These are phyloP conservation scores for Diachasmimorpha longicaudata DNA, from an alignment of 1,140 invertebrate species.

Conservation along the genomic window DNA sequence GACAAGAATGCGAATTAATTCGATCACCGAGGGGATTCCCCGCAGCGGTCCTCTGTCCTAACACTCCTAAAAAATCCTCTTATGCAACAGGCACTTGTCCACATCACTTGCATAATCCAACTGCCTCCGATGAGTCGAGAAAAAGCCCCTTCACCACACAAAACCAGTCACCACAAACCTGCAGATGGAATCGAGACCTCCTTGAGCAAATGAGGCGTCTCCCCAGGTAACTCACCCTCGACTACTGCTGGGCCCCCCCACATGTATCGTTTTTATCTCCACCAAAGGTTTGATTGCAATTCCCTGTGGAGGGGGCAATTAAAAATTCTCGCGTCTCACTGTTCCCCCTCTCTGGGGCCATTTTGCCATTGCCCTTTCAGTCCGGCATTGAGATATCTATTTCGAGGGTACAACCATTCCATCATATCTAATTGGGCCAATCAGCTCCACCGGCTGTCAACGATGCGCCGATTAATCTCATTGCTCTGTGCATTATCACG, in stretches of 20 bases:
- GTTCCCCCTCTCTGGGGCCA: neutral
- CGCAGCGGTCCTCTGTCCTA: neutral
- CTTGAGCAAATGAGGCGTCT: neutral
- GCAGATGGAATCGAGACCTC: neutral
- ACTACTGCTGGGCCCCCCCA: constrained; percentile 2
- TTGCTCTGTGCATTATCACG: neutral
- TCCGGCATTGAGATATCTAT: constrained; percentile 1
- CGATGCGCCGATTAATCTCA: neutral
- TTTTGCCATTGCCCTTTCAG: neutral
- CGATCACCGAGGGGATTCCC: neutral
- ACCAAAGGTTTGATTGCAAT: constrained; percentile 4
- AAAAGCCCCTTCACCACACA: neutral
- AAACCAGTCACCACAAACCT: neutral
- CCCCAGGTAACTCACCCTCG: constrained; percentile 5
- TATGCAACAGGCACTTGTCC: constrained; percentile 9
- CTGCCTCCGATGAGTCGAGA: neutral
- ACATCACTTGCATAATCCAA: constrained; percentile 17
- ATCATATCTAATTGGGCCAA: neutral
- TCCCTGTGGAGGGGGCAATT: neutral
- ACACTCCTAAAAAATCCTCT: neutral
- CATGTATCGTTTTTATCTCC: constrained; percentile 23
- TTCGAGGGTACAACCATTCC: neutral
- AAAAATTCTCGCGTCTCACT: neutral
- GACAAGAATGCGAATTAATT: no score
- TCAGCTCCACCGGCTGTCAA: neutral